Conservation (phyloP, 2,888 invertebrate species). For the Rhimphoctona megacephalus region DNA sequence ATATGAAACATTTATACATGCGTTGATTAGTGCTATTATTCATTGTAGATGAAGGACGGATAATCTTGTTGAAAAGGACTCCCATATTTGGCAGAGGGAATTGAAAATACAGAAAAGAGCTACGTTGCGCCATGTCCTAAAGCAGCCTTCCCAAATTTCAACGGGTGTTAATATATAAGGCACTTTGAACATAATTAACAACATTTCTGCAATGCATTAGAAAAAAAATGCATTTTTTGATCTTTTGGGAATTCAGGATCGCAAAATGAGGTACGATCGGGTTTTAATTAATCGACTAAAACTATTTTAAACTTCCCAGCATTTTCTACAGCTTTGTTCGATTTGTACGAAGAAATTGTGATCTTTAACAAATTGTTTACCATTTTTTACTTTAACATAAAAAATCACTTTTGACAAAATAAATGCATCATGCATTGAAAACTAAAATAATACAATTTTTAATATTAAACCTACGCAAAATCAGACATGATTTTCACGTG, state of each 20-base stretch:
- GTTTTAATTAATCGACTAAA: background rate
- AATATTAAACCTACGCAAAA: background rate
- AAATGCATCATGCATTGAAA: background rate
- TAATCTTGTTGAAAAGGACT: slow-evolving; percentile 56
- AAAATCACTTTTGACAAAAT: background rate
- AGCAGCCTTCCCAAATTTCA: slow-evolving; percentile 5
- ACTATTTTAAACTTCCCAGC: background rate
- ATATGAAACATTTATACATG: slow-evolving; percentile 49
- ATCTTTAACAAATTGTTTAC: background rate
- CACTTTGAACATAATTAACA: slow-evolving; percentile 28
- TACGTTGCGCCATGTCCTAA: background rate
- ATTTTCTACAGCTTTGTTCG: background rate
- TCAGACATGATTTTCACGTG: background rate
- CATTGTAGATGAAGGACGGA: slow-evolving; percentile 59
- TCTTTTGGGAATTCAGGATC: background rate
- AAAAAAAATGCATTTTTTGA: background rate
- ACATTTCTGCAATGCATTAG: background rate
- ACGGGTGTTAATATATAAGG: slow-evolving; percentile 27
- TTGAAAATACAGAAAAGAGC: slow-evolving; percentile 22
- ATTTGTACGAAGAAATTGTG: background rate
- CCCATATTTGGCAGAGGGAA: slow-evolving; percentile 28
- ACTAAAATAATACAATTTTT: background rate
- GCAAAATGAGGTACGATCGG: background rate
- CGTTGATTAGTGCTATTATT: slow-evolving; percentile 4
- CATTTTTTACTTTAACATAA: too few relatives aligned